Evolutionary conservation across 2,888 invertebrate genomes (phyloP), one percentile per base, ranked within the genome.

Genomic region (Spatulosminthurus flaviceps): DNA sequence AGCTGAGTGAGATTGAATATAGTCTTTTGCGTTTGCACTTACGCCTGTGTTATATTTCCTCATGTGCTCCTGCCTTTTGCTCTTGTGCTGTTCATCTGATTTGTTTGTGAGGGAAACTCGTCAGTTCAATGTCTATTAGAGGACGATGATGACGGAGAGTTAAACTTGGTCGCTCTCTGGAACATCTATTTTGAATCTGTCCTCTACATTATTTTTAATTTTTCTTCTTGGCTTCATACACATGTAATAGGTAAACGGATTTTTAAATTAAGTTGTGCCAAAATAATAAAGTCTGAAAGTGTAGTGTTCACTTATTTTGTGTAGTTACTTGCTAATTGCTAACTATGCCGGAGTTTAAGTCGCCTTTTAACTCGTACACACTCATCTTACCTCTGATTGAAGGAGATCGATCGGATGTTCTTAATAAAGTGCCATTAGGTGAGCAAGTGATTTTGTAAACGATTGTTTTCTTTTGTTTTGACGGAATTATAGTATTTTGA

Each of bases 401-500:
- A 64, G 78, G 78, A 34, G 78, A 78, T 78, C 70, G 78, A 22
- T 78, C 78, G 24, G 78, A 78, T 78, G 72, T 72, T 26, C 72
- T 78, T 11, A 78, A 78, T 64, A 51, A 51, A 42, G 71, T 78
- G 19, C 78, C 78, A 22, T 42, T 78, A 9, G 78, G 78, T 78
- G 42, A 34, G 4, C 9, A 34, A 34, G 9, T 4, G 9, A 34
- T 34, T 4, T 7, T 34, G 4, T 4, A 9, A 34, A 7, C 5
- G 4, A 9, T 34, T 34, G 4, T 34, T 34, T 34, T 60, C 24
- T 75, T 22, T 72, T 51, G 13, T n/a, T 71, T 42, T 41, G 5
- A 19, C 16, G n/a, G 4, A 2, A 13, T 51, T 19, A 51, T 11
- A 11, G 5, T 51, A 51, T 41, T 41, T 41, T 41, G 41, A 7